A percentile compares a stretch with the other conserved stretches of the same genome.
These are phyloP conservation scores for Cryptomyrus ogoouensis DNA, from an alignment of 2,113 vertebrate species.

Conservation along the genomic window DNA sequence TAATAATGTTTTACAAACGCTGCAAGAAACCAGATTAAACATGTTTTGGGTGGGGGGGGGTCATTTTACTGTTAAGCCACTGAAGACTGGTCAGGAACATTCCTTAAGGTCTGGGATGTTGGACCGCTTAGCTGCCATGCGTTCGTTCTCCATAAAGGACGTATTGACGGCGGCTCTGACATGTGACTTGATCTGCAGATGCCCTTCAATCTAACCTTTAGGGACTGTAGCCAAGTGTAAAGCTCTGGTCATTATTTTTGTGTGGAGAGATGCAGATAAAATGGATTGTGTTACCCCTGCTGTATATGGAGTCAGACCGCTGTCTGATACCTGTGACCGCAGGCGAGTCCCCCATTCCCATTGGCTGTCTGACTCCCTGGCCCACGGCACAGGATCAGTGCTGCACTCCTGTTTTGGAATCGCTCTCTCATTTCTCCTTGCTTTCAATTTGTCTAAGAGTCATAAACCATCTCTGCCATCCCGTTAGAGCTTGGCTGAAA, in stretches of 20 bases:
- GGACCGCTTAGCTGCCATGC: conserved; percentile 54
- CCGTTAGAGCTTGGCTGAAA: background rate
- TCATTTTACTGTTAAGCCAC: conserved; percentile 22
- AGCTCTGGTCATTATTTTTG: conserved; percentile 54
- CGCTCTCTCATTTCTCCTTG: background rate
- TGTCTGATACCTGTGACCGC: conserved; percentile 41
- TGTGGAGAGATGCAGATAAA: conserved; percentile 46
- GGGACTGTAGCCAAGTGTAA: conserved; percentile 52
- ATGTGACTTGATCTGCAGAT: conserved; percentile 60
- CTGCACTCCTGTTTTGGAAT: background rate
- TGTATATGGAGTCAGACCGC: conserved; percentile 46
- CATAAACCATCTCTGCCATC: background rate
- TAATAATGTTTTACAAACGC: conserved; percentile 19
- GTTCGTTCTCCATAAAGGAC: conserved; percentile 56
- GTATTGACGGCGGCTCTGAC: conserved; percentile 58
- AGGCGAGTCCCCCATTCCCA: conserved; percentile 50
- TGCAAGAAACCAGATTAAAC: conserved; percentile 11
- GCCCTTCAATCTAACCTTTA: conserved; percentile 53
- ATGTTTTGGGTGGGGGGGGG: background rate
- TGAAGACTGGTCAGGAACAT: conserved; percentile 33
- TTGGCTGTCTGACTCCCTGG: conserved; percentile 37
- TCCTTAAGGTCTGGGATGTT: conserved; percentile 39
- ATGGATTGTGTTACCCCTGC: conserved; percentile 45
- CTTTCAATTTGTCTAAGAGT: background rate
- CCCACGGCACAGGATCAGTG: background rate